Conservation (phyloP, 2,797 vertebrate genomes). For the Channallabes apus region DNA sequence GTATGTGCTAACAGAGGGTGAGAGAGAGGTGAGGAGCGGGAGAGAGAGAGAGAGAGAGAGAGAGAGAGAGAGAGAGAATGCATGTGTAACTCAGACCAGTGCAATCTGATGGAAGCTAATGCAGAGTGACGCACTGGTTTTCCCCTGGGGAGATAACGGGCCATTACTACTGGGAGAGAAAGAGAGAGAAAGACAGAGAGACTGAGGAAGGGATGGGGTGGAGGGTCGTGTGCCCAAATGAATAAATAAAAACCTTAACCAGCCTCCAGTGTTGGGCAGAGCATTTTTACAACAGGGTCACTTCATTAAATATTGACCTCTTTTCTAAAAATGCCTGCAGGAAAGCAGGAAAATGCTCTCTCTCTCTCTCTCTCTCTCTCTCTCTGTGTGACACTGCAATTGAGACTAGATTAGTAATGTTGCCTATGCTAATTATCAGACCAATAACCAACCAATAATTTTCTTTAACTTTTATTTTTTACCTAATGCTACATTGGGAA, state of each 20-base stretch:
- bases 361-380: conserved; percentile 14
- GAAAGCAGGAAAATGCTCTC: conserved; percentile 52
- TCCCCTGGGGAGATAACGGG: conserved; percentile 74
- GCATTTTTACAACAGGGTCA: conserved; percentile 78
- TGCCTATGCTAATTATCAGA: conserved; percentile 45
- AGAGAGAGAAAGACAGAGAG: conserved; percentile 10
- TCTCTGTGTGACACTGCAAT: conserved; percentile 28
- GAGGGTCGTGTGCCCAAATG: conserved; percentile 73
- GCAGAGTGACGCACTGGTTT: conserved; percentile 77
- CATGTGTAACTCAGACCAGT: conserved; percentile 69
- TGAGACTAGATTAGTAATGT: conserved; percentile 44
- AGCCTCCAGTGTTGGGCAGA: conserved; percentile 69
- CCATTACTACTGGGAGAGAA: conserved; percentile 63
- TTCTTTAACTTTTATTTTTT: too few species aligned
- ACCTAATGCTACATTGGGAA: too few species aligned
- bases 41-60: neutral
- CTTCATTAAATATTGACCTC: conserved; percentile 83
- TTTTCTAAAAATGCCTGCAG: conserved; percentile 69
- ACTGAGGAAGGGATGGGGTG: conserved; percentile 55
- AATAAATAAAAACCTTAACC: conserved; percentile 78
- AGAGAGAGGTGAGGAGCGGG: neutral
- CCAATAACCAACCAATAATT: conserved; percentile 34
- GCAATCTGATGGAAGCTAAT: conserved; percentile 78
- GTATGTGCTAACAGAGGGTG: neutral
- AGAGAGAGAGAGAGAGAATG: conserved; percentile 21